phyloP scores from a whole-genome alignment of 2,797 vertebrate genomes.

The Trachops cirrhosus region DNA sequence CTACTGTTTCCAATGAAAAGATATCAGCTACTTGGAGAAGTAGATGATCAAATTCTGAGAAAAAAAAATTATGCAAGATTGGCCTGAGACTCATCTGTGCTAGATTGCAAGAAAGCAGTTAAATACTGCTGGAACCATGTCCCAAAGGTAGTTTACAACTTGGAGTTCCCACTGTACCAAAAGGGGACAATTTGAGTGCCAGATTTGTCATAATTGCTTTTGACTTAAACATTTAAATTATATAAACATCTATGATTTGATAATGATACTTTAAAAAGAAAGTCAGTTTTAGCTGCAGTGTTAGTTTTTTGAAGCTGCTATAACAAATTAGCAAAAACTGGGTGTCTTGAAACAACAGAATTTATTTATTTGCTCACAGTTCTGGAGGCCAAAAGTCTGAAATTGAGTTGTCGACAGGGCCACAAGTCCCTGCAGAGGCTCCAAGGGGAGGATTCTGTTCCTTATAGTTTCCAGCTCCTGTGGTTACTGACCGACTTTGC shows the following conservation, averaged over 20 bases:
- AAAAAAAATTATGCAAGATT: not conserved
- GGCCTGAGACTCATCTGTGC: not conserved
- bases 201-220: not conserved
- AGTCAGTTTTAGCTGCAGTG: not conserved
- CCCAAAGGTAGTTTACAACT: not conserved
- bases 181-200: not conserved
- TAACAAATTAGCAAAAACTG: not conserved
- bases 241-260: not conserved
- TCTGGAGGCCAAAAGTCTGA: not conserved
- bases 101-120: not conserved
- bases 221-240: not conserved
- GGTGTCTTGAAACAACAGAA: not conserved
- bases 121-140: not conserved
- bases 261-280: not conserved
- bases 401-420: not conserved
- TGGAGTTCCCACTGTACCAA: not conserved
- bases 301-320: not conserved
- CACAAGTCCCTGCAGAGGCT: not conserved
- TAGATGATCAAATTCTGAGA: not conserved
- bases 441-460: not conserved
- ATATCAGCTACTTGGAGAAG: not conserved
- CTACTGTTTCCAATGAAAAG: not conserved
- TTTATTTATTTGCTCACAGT: not conserved
- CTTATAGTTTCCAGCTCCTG: not conserved
- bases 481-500: not conserved